Evolutionary conservation across 2,888 invertebrate genomes (phyloP), one percentile per base, ranked within the genome.

Genomic region (Hymenopus coronatus): DNA sequence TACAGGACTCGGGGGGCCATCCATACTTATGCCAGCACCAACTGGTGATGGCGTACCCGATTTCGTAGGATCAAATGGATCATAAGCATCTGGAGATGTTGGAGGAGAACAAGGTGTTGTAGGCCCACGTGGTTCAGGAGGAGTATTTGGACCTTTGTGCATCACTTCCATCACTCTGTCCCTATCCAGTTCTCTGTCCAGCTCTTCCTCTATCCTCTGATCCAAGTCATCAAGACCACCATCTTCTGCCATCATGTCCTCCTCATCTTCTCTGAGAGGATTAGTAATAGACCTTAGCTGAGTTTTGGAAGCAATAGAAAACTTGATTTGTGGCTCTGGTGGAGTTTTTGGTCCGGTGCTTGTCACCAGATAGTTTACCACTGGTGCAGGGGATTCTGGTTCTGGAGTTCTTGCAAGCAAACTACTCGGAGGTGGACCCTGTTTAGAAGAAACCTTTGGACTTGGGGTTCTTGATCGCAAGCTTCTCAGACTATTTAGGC

Each of bases 61-160:
- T 93, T 97, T 97, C 14, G 98, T 98, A 0, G 98, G 98, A 93
- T 98, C 98, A 93, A 97, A 98, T 1, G 98, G 98, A 95, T 98
- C 98, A 93, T 98, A 98, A 4, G 96, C 97, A 93, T 97, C 97
- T 0, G 97, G 97, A 25, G 97, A 96, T 90, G 96, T 96, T 0
- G 96, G 96, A 0, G 96, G 95, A 12, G 96, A 96, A 89, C 95
- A 95, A 88, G 96, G 96, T 0, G 90, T 90, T 28, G 89, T 83
- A 7, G 90, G 90, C 28, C 90, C 90, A 40, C 90, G 88, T 81
- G 95, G 95, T 91, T 95, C 96, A 0, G 95, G 95, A 0, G 96
- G 96, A 7, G 96, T 96, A 92, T 96, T 96, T 0, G 96, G 96
- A 0, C 96, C 96, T 91, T 95, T 95, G 91, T 95, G 95, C 90